These are phyloP conservation scores for Columbina picui DNA, from an alignment of 2,113 vertebrate genomes.

Conservation along the genomic window DNA sequence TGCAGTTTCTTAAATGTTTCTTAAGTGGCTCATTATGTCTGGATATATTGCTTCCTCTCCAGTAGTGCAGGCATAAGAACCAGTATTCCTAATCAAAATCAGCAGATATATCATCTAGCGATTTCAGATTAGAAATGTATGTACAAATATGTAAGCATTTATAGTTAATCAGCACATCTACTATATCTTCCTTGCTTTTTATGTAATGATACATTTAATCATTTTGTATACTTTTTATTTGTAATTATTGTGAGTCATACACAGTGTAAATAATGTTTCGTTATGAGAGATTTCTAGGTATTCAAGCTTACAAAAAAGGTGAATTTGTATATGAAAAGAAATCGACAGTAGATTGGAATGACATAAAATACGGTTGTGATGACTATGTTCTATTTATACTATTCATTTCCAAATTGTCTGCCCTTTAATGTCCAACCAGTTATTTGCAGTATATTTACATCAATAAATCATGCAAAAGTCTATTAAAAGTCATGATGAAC, in stretches of 20 bases:
- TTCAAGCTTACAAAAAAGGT: constrained; percentile 50
- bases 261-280: constrained; percentile 76
- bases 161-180: constrained; percentile 25
- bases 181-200: constrained; percentile 55
- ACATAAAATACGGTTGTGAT: constrained; percentile 69
- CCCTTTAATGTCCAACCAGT: constrained; percentile 63
- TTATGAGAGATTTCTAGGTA: constrained; percentile 70
- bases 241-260: constrained; percentile 49
- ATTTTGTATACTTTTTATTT: constrained; percentile 68
- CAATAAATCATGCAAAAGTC: constrained; percentile 77
- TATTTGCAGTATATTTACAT: constrained; percentile 77
- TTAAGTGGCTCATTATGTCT: constrained; percentile 55
- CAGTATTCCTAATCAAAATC: constrained; percentile 39
- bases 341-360: constrained; percentile 56
- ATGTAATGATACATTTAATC: constrained; percentile 40
- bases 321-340: constrained; percentile 73
- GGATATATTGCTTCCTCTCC: constrained; percentile 49
- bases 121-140: constrained; percentile 60
- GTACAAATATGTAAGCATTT: constrained; percentile 63
- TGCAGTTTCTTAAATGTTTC: constrained; percentile 50
- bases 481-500: neutral
- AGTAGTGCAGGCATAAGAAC: constrained; percentile 37
- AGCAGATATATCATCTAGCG: constrained; percentile 42
- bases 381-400: constrained; percentile 67
- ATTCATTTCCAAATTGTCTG: constrained; percentile 65